Evolutionary conservation across 2,888 invertebrate genomes (phyloP).

Genomic region (Leptopilina drosophilae): DNA sequence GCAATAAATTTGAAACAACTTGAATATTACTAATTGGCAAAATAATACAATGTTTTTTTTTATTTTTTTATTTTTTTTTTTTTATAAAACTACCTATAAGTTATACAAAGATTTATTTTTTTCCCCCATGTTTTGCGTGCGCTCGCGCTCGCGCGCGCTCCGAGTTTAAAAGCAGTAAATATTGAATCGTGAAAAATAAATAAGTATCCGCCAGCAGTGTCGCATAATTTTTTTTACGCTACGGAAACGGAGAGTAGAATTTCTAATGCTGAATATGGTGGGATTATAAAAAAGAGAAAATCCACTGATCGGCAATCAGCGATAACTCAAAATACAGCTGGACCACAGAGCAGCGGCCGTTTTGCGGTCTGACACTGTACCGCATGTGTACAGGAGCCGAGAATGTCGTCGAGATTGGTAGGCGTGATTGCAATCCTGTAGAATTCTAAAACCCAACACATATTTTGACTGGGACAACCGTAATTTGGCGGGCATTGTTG

Average conservation of each 20-base stretch:
- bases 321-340: constrained; percentile 76
- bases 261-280: constrained; percentile 18
- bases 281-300: constrained; percentile 61
- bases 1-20: no score
- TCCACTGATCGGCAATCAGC: constrained; percentile 73
- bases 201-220: not conserved
- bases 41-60: no score
- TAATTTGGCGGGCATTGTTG: constrained; percentile 74
- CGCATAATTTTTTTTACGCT: not conserved
- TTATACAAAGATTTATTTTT: no score
- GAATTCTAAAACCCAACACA: constrained; percentile 56
- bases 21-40: no score
- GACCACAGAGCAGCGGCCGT: constrained; percentile 58
- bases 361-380: constrained; percentile 71
- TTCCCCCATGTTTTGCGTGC: no score
- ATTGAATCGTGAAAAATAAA: not conserved
- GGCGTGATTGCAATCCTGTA: constrained; percentile 59
- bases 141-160: no score
- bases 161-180: not conserved
- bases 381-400: constrained; percentile 50
- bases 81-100: no score
- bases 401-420: constrained; percentile 58
- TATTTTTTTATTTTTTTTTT: no score
- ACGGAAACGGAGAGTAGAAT: constrained; percentile 14
- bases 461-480: constrained; percentile 74